Base-by-base conservation (phyloP, 2,888 invertebrate genomes). In the Eueremaeus valkanovi region DNA sequence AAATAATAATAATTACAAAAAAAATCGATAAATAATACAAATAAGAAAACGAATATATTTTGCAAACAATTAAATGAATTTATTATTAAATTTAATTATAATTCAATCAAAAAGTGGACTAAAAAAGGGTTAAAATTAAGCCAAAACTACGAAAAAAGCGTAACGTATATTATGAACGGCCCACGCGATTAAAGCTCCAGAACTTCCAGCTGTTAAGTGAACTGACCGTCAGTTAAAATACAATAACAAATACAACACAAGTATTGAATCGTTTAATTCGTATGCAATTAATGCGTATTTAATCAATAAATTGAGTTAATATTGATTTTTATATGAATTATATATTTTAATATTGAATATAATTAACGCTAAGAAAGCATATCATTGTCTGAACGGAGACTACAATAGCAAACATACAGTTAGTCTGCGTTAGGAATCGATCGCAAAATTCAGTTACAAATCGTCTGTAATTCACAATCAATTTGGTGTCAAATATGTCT, bases 171-270 rank as follows among this genome's bases (percentile, higher is more conserved):
- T 63, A 63, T 63, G 63, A 63, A 33, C 9, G 63, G 18, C 33
- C n/a, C 63, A 51, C n/a, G 29, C 16, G 11, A 27, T 33, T 31
- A 63, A 63, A 33, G n/a, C 13, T 31, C 36, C 63, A 36, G 31
- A 31, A 33, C n/a, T 63, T 33, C n/a, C 33, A n/a, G 31, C 58
- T 63, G 36, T 63, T 33, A n/a, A 63, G 31, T 33, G 21, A 63
- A 18, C 9, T 1, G 3, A 33, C 0, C 33, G 18, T n/a, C n/a
- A n/a, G n/a, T n/a, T n/a, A n/a, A n/a, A n/a, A n/a, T n/a, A n/a
- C n/a, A n/a, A n/a, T n/a, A n/a, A n/a, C n/a, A n/a, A n/a, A n/a
- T n/a, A n/a, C n/a, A n/a, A n/a, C n/a, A n/a, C n/a, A n/a, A n/a
- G n/a, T n/a, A 36, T 8, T 36, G 36, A 36, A 36, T 36, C 11